Evolutionary conservation across 2,113 vertebrate genomes (phyloP).

Genomic region (Hymenochirus boettgeri): DNA sequence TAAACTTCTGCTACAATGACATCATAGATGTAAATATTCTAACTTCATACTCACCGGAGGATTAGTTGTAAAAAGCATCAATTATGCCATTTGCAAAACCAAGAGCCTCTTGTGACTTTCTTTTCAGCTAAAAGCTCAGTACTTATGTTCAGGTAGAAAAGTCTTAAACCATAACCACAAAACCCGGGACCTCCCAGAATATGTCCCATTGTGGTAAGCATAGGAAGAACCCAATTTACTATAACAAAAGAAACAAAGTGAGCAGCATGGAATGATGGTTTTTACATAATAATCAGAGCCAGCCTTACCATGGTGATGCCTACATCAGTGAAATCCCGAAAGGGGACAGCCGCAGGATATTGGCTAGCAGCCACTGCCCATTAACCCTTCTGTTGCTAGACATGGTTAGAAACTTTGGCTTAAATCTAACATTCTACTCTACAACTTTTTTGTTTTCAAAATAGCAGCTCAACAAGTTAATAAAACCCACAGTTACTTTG

Average conservation of each 20-base stretch:
- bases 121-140: not conserved
- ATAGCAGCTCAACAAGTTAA: not conserved
- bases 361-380: slow-evolving; percentile 11
- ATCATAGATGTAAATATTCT: too few species aligned
- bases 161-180: slow-evolving; percentile 24
- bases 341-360: slow-evolving; percentile 4
- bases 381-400: not conserved
- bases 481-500: not conserved
- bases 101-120: not conserved
- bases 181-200: slow-evolving; percentile 18
- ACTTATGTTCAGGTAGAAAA: slow-evolving; percentile 25
- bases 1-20: too few species aligned
- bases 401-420: not conserved
- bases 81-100: not conserved
- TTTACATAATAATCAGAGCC: slow-evolving; percentile 8
- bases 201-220: slow-evolving; percentile 24
- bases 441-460: too few species aligned
- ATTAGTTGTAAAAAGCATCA: not conserved
- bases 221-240: slow-evolving; percentile 30
- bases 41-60: too few species aligned
- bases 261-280: slow-evolving; percentile 4
- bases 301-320: not conserved
- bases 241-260: slow-evolving; percentile 22
- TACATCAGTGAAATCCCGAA: slow-evolving; percentile 20
- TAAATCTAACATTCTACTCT: not conserved